phyloP scores from a whole-genome alignment of 2,888 invertebrate species.

The Timema cristinae region DNA sequence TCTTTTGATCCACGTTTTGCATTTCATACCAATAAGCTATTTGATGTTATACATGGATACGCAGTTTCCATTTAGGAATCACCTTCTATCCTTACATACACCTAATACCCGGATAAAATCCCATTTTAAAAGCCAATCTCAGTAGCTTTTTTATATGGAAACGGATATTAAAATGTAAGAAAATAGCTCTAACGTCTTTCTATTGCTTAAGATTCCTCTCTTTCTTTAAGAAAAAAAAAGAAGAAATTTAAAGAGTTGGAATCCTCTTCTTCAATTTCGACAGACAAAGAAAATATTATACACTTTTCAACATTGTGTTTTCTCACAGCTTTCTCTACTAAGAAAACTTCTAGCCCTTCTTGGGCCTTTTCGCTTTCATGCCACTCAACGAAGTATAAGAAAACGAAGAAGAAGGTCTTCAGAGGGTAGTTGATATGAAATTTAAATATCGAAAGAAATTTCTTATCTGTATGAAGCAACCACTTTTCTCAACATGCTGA shows the following conservation, averaged over 20 bases:
- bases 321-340: conserved; percentile 2
- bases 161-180: conserved; percentile 25
- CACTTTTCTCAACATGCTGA: neutral
- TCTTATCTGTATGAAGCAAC: conserved; percentile 15
- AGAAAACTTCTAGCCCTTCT: too few relatives aligned
- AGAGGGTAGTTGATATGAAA: conserved; percentile 25
- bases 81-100: neutral
- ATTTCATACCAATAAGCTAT: conserved; percentile 1
- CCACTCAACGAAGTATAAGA: conserved; percentile 26
- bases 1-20: conserved; percentile 12
- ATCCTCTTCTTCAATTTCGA: conserved; percentile 23
- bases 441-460: conserved; percentile 29
- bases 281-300: conserved; percentile 27
- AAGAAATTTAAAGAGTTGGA: neutral
- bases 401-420: conserved; percentile 7
- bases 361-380: conserved; percentile 12
- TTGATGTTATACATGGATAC: conserved; percentile 14
- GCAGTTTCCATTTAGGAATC: neutral
- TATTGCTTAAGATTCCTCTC: neutral
- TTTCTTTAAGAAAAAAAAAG: too few relatives aligned
- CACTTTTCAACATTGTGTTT: conserved; percentile 12
- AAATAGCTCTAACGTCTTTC: conserved; percentile 21
- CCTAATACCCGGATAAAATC: conserved; percentile 3
- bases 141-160: conserved; percentile 17
- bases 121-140: conserved; percentile 27